phyloP scores from a whole-genome alignment of 2,113 vertebrate species.

The Tringa solitaria region DNA sequence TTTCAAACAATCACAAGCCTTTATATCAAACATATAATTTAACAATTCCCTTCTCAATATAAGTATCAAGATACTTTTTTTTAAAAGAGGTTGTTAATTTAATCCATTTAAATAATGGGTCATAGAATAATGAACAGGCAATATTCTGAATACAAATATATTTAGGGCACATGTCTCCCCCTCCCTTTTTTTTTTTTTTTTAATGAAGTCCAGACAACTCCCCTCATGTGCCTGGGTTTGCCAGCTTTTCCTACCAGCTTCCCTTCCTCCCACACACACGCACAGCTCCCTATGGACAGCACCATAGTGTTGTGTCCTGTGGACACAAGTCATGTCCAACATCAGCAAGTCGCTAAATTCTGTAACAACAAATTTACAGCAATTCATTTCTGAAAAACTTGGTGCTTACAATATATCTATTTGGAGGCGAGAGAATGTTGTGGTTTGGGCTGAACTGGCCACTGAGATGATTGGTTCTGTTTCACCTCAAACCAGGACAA shows the following conservation, averaged over 20 bases:
- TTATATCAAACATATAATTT: background rate
- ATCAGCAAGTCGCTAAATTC: background rate
- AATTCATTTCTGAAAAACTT: background rate
- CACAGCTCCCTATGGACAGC: background rate
- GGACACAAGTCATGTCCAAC: background rate
- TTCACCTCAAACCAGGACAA: background rate
- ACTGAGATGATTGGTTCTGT: background rate
- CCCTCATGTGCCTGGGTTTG: background rate
- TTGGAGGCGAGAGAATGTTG: background rate
- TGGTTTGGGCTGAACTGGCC: background rate
- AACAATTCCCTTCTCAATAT: background rate
- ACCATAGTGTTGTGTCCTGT: too few relatives aligned
- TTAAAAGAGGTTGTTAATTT: background rate
- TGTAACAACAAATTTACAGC: background rate
- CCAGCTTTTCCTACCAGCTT: background rate
- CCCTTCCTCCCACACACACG: background rate
- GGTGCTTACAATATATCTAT: background rate
- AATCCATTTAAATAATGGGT: background rate
- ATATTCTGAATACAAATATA: background rate
- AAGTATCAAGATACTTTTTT: background rate
- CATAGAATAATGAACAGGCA: background rate
- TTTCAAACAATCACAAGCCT: conserved; percentile 13
- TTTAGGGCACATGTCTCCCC: background rate
- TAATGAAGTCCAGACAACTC: background rate
- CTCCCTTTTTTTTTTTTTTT: background rate